Percentiles rank a stretch among this genome's conserved stretches.
phyloP scores from a whole-genome alignment of 2,797 vertebrate species.

The Fistularia commersonii region DNA sequence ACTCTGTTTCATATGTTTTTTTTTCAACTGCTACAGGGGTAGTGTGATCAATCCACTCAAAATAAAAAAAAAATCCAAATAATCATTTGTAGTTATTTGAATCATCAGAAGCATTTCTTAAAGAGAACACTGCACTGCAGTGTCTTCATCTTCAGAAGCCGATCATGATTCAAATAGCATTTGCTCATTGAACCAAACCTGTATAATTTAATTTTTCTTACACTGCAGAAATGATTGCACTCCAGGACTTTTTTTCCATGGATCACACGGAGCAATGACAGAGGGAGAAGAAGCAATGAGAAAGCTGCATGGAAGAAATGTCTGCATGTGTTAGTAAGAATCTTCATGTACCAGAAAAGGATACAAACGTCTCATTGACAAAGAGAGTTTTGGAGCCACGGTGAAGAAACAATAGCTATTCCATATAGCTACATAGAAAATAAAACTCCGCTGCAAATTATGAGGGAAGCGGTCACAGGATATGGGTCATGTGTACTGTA shows the following conservation, averaged over 20 bases:
- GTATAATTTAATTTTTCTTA: conserved; percentile 11
- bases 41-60: no score
- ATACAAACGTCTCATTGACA: conserved; percentile 63
- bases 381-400: conserved; percentile 47
- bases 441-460: conserved; percentile 84
- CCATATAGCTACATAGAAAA: conserved; percentile 83
- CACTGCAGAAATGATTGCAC: conserved; percentile 15
- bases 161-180: conserved; percentile 26
- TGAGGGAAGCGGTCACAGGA: conserved; percentile 48
- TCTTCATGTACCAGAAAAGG: conserved; percentile 66
- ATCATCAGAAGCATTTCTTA: no score
- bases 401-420: conserved; percentile 73
- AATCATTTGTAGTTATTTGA: no score
- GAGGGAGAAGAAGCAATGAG: conserved; percentile 3
- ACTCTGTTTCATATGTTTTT: no score
- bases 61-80: no score
- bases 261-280: conserved; percentile 3
- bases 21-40: no score
- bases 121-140: conserved; percentile 33
- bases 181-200: conserved; percentile 32
- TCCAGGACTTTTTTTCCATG: conserved; percentile 8
- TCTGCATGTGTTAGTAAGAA: no score
- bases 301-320: conserved; percentile 7
- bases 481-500: conserved; percentile 18
- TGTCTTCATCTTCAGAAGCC: conserved; percentile 39